Evolutionary conservation across 2,797 vertebrate genomes (phyloP).

Genomic region (Lacerta agilis): DNA sequence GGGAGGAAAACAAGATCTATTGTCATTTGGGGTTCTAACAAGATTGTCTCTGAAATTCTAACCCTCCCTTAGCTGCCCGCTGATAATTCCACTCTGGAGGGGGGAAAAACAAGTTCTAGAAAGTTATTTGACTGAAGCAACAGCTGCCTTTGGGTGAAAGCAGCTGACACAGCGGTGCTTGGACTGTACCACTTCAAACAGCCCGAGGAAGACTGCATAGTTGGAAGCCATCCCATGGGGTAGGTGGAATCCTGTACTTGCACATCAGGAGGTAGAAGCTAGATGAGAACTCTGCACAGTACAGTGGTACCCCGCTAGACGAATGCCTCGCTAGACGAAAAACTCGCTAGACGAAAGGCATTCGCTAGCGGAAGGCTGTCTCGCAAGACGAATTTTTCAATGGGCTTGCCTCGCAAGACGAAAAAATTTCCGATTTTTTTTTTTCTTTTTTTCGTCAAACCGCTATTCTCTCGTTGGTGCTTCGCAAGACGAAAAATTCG

Average conservation of each 20-base stretch:
- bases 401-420: too few relatives aligned
- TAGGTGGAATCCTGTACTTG: background rate
- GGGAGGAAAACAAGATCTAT: background rate
- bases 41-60: background rate
- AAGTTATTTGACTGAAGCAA: background rate
- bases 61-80: background rate
- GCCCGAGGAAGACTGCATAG: background rate
- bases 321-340: too few relatives aligned
- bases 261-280: background rate
- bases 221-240: too few relatives aligned
- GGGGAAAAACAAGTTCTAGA: background rate
- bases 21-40: background rate
- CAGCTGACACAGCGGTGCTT: background rate
- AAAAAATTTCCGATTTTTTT: too few relatives aligned
- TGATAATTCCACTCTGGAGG: background rate
- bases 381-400: too few relatives aligned
- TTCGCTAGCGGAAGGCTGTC: too few relatives aligned
- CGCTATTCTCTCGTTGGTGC: too few relatives aligned
- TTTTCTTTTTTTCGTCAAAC: too few relatives aligned
- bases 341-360: too few relatives aligned
- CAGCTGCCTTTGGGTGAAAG: background rate
- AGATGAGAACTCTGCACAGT: background rate
- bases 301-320: too few relatives aligned
- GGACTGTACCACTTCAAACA: background rate
- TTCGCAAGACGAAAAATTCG: too few relatives aligned